Base-by-base conservation (phyloP, 2,888 invertebrate species). In the Cataglyphis altisquamis region DNA sequence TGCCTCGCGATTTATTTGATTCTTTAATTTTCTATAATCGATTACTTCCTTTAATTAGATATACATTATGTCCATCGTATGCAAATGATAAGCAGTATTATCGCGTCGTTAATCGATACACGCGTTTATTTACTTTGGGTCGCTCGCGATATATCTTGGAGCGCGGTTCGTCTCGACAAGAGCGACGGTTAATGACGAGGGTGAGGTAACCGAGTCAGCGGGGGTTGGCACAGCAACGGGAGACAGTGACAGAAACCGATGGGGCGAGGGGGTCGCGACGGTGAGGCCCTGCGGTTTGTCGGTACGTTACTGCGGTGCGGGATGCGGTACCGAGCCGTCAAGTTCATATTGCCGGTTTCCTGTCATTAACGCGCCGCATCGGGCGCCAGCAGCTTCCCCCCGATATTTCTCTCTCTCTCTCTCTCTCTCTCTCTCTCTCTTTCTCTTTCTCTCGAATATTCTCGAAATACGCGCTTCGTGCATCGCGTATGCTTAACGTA, bases 331-430 rank as follows among this genome's bases (percentile, higher is more conserved):
- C 91, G 90, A 93, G 93, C 94, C 94, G 94, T 94, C 94, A 94
- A 94, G 93, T 94, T 94, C 94, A 94, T 94, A 94, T 94, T 93
- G 94, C 93, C 92, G 92, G 94, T 94, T 94, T 94, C 94, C 94
- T 93, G 94, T 94, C 94, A 93, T 94, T 94, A 94, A 92, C 93
- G 94, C 92, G 91, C 91, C 92, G 90, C 92, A 90, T 89, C 89
- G 85, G 84, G 87, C 86, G 75, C 86, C 86, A 73, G 77, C 66
- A 67, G 45, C 52, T n/a, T 32, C 21, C 57, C 39, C 32, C 62
- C n/a, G 18, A 29, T 18, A 48, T 32, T 36, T 3, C 25, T 39
- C 25, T 57, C 74, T 72, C 48, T 36, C 41, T 25, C 21, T n/a
- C 15, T n/a, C 32, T 41, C 39, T 63, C 66, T 52, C 52, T 21